Evolutionary conservation across 1,140 invertebrate species (phyloP), one percentile per base, ranked within the genome.

Genomic region (Lucilia sericata): DNA sequence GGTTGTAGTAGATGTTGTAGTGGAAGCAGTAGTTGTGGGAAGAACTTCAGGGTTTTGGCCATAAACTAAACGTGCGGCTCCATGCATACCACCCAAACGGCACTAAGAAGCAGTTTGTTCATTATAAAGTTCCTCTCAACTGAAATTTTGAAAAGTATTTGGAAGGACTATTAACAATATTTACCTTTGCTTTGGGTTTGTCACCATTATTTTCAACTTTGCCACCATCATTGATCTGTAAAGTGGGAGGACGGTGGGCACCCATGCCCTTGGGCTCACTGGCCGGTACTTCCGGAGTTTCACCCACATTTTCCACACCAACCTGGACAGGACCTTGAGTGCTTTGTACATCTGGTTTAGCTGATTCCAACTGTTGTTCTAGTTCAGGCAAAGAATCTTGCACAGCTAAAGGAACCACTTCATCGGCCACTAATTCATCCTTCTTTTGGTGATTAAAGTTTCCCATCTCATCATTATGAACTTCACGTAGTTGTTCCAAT

Each of bases 21-120:
- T 86, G 7, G 88, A 83, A n/a, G 87, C 87, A 17, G 88, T 87
- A 17, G 88, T 87, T 51, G 87, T 90, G 30, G 89, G 87, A 83
- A 88, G 86, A 74, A 89, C 88, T 84, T 91, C 88, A 5, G 90
- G 90, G 86, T 91, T 90, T 85, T 91, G 90, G 74, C 90, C 90
- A 83, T 90, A 91, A 10, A 90, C 88, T 74, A 91, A 86, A 82
- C 90, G 88, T 74, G 90, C 90, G 47, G 90, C 90, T 78, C 90
- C 90, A 85, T 91, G 88, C 86, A 90, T 80, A 80, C 76, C 76
- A 80, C 76, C 76, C 76, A 80, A 51, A 80, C 76, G 76, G 42
- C 76, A 80, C 76, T 80, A 80, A 13, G 76, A 25, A 80, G 19
- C 42, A 49, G 7, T 19, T 49, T 88, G 88, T 86, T 89, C 86